Evolutionary conservation across 1,140 invertebrate genomes (phyloP).

Genomic region (Euglossa dilemma): DNA sequence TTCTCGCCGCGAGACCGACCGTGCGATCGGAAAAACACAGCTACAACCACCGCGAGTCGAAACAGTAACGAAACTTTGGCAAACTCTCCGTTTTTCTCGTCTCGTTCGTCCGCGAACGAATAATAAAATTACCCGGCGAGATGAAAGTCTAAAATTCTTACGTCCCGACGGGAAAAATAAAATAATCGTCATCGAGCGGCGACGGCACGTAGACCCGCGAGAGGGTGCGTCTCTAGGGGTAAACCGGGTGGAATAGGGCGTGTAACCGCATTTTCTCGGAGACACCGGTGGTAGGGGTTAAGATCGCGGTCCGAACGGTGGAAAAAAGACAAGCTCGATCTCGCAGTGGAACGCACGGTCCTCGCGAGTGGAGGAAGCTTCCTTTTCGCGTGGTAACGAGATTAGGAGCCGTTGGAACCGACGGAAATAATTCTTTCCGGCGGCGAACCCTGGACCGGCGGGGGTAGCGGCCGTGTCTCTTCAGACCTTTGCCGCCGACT

Average conservation of each 20-base stretch:
- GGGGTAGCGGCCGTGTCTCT: background rate
- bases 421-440: constrained; percentile 46
- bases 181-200: constrained; percentile 43
- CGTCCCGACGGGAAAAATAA: constrained; percentile 12
- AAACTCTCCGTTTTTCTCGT: background rate
- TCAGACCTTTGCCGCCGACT: too few relatives aligned
- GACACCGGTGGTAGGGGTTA: constrained; percentile 12
- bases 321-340: background rate
- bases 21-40: too few relatives aligned
- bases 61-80: background rate
- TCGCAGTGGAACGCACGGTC: too few relatives aligned
- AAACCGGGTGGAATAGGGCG: constrained; percentile 51
- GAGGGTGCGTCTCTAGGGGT: constrained; percentile 24
- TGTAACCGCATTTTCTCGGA: constrained; percentile 51
- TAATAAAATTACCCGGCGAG: background rate
- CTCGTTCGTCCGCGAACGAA: background rate
- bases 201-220: constrained; percentile 7
- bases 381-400: constrained; percentile 50
- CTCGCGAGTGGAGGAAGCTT: constrained; percentile 9
- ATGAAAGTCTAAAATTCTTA: background rate
- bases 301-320: background rate
- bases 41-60: too few relatives aligned
- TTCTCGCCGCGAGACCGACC: background rate
- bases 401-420: constrained; percentile 11
- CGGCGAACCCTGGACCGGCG: too few relatives aligned